Conservation (phyloP, 2,888 invertebrate species). For the Drosophila quinaria region DNA sequence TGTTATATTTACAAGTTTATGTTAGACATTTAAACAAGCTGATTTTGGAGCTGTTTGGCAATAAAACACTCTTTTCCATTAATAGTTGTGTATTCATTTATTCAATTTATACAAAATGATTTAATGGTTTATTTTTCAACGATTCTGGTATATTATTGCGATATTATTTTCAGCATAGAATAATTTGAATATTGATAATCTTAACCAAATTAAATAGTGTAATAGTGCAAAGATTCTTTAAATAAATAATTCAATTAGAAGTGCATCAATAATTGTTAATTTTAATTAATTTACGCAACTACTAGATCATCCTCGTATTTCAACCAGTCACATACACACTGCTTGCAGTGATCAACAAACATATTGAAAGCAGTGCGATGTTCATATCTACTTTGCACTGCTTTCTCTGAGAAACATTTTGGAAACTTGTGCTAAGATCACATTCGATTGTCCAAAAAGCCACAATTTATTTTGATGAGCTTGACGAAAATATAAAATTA, state of each 20-base stretch:
- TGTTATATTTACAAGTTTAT: slow-evolving; percentile 12
- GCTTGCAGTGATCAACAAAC: background rate
- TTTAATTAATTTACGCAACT: background rate
- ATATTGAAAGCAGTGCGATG: background rate
- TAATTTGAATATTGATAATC: background rate
- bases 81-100: background rate
- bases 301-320: too few species aligned
- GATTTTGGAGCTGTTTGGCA: slow-evolving; percentile 45
- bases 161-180: background rate
- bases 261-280: background rate
- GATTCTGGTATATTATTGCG: background rate
- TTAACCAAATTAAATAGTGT: background rate
- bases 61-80: slow-evolving; percentile 32
- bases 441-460: background rate
- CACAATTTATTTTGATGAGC: background rate
- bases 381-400: background rate
- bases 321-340: background rate
- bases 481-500: background rate
- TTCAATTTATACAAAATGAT: background rate
- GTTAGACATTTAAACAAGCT: slow-evolving; percentile 34
- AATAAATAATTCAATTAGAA: background rate
- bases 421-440: background rate
- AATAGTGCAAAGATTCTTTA: background rate
- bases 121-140: too few species aligned
- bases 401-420: background rate